Base-by-base conservation (phyloP, 2,113 vertebrate species). In the Ancistrus triradiatus region DNA sequence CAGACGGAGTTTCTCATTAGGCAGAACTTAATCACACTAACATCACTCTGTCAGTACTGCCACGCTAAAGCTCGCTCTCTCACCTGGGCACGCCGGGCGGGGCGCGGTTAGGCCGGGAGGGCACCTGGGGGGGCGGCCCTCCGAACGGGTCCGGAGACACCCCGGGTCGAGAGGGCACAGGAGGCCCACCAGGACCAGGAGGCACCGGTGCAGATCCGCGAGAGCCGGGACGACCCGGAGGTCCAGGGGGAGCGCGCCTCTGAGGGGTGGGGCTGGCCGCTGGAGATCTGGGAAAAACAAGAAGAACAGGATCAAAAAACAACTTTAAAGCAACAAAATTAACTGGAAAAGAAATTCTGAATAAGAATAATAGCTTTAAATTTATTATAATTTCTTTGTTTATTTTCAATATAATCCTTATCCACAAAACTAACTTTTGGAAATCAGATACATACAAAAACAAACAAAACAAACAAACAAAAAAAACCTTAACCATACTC, bases 71-170 rank as follows among this genome's bases (percentile, higher is more conserved):
- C 4, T n/a, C 7, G 40, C 44, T 49, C 42, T 86, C 94, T 94
- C 88, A 99, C 96, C 94, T 98, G 75, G 96, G 96, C 63, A 98
- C 95, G 62, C 91, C 92, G 3, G 96, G 96, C 58, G 96, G 96
- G 24, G 92, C 95, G 0, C 96, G 95, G 83, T 98, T 99, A 64
- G 96, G 96, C 70, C 95, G 88, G 69, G 95, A 98, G 74, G 96
- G 96, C 81, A 99, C 94, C 58, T 91, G 91, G 67, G 96, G 96
- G 8, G 96, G 95, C 3, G 92, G 88, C 43, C 91, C 94, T 6
- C 93, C 89, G 3, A 94, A 96, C 18, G 95, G 94, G 75, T 99
- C 96, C 31, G 95, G 95, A 77, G 96, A 98, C 42, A 92, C 91
- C 69, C 95, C 95, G 0, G 96, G 95, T 76, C 96, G 94, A 78